phyloP scores from a whole-genome alignment of 2,113 vertebrate species.

The Chlamydotis undulata region DNA sequence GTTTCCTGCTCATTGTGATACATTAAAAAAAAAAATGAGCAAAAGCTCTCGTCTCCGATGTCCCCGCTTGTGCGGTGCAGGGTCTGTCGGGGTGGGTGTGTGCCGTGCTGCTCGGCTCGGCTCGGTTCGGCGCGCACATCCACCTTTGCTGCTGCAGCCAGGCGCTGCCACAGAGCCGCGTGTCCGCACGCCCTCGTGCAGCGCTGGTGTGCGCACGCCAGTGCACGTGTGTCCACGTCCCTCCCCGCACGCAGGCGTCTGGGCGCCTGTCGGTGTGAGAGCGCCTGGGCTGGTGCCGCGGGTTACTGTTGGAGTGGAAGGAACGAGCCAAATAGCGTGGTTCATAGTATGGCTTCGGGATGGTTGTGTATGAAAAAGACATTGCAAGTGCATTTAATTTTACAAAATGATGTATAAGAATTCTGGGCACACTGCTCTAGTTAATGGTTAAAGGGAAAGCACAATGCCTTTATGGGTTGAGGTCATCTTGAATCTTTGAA shows the following conservation, averaged over 20 bases:
- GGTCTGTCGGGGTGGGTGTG: not conserved
- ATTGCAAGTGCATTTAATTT: not conserved
- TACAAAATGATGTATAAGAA: not conserved
- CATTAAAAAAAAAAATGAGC: constrained; percentile 99
- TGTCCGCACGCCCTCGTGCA: not conserved
- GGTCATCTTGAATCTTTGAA: not conserved
- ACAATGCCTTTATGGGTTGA: not conserved
- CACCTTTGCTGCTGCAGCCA: not conserved
- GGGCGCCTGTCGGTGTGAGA: fast-evolving
- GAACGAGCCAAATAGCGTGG: fast-evolving
- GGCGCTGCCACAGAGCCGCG: not conserved
- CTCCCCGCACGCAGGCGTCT: fast-evolving
- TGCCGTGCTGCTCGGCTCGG: not conserved
- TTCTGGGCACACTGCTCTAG: not conserved
- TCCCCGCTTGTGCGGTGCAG: constrained; percentile 52
- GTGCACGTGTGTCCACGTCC: fast-evolving
- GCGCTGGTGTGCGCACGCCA: fast-evolving
- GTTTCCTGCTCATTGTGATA: constrained; percentile 99
- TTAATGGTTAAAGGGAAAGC: not conserved
- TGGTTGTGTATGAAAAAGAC: not conserved
- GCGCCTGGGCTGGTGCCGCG: fast-evolving
- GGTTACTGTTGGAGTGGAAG: not conserved
- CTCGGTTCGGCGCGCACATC: not conserved
- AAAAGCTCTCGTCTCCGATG: constrained; percentile 78
- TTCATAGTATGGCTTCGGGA: fast-evolving